These are phyloP conservation scores for Chloroceryle aenea DNA, from an alignment of 2,113 vertebrate species.

Conservation along the genomic window DNA sequence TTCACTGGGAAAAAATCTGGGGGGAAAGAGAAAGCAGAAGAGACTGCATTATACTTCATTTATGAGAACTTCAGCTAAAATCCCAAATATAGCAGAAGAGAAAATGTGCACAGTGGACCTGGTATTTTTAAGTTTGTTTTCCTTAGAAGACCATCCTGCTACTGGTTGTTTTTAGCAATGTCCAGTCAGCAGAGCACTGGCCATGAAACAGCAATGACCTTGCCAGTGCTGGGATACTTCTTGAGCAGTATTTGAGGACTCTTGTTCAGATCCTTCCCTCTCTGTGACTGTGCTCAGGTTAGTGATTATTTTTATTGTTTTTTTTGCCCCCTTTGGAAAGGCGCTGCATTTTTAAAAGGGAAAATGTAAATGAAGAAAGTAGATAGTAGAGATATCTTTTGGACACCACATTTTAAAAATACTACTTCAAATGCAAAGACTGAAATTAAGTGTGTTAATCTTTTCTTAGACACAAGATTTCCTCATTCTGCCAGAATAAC, in stretches of 20 bases:
- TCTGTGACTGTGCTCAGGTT: background rate
- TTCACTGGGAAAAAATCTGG: background rate
- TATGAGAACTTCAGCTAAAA: background rate
- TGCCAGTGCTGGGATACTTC: background rate
- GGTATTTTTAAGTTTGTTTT: background rate
- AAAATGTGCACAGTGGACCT: background rate
- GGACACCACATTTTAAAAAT: background rate
- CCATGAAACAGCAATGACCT: background rate
- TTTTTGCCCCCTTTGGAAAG: background rate
- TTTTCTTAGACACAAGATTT: background rate
- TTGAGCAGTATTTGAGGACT: background rate
- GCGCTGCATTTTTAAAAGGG: background rate
- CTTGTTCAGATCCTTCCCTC: background rate
- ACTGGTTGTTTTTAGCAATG: background rate
- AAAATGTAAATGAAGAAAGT: background rate
- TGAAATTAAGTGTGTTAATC: background rate
- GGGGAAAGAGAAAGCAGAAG: background rate
- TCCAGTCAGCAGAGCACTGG: background rate
- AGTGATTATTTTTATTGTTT: background rate
- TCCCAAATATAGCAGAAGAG: background rate
- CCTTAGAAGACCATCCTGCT: background rate
- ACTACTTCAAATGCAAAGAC: background rate
- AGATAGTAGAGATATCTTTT: background rate
- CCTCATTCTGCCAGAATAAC: background rate
- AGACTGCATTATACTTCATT: background rate